Base-by-base conservation (phyloP, 2,113 vertebrate species). In the Hyaena hyaena region DNA sequence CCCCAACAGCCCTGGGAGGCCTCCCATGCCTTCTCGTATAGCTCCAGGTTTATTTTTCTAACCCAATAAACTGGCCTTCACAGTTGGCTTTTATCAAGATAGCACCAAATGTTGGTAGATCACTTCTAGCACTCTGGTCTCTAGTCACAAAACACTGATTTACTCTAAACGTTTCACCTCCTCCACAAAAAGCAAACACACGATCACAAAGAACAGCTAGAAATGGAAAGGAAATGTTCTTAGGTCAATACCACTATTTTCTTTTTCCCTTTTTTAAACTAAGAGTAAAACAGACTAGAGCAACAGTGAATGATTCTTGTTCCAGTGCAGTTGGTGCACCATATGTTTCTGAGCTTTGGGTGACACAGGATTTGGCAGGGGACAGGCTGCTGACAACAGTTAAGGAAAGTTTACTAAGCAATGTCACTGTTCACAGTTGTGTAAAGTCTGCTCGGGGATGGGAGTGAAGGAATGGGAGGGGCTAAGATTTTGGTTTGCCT, bases 211-310 rank as follows among this genome's bases (percentile, higher is more conserved):
- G 23, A 68, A 43, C 48, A 90, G 61, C 50, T 71, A 90, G 45
- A 90, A 92, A 86, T 45, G 35, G 31, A 86, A 95, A 88, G 82
- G 31, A 91, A 92, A 91, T 26, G 53, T 86, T 85, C 73, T 81
- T 69, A 89, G 1, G 1, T 97, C 68, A 85, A 39, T 66, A 28
- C 35, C 43, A 33, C 23, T 88, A 16, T 88, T 50, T 28, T 48
- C 83, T 48, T 24, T 50, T 58, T 79, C 10, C 65, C 39, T 58
- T 76, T 87, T 81, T 61, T 74, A 14, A 86, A 71, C 66, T n/a
- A 77, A 93, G 33, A 63, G 39, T 83, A 77, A 92, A 95, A 92
- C 77, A 82, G 68, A 88, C 6, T 43, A 16, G 11, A 96, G 39
- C 63, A 74, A 77, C 53, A 79, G 48, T 92, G 43, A 79, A 50